Conservation (phyloP, 2,113 vertebrate species). For the Scalopus aquaticus region DNA sequence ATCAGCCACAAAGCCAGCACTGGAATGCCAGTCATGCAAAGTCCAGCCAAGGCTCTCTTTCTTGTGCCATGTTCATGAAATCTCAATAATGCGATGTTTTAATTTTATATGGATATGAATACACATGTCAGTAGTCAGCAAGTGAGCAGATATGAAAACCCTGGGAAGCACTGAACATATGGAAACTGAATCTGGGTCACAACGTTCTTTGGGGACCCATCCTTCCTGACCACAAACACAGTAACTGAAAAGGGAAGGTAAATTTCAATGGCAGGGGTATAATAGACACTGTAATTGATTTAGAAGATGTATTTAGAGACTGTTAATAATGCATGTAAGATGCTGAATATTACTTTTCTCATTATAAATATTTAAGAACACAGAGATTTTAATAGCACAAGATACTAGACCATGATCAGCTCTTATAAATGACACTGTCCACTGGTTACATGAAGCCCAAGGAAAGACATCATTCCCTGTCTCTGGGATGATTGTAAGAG, state of each 20-base stretch:
- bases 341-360: constrained; percentile 70
- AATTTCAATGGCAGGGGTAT: constrained; percentile 45
- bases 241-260: constrained; percentile 58
- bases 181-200: constrained; percentile 65
- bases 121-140: neutral
- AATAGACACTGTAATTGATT: constrained; percentile 62
- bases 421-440: neutral
- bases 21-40: neutral
- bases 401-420: constrained; percentile 24
- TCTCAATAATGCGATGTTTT: neutral
- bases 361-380: constrained; percentile 78
- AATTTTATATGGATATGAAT: constrained; percentile 1
- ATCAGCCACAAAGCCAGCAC: neutral
- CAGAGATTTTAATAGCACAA: constrained; percentile 67
- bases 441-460: neutral
- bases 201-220: constrained; percentile 17
- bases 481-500: neutral
- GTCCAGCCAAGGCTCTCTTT: neutral
- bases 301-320: constrained; percentile 72
- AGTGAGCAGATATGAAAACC: constrained; percentile 24
- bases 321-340: constrained; percentile 76
- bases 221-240: constrained; percentile 16
- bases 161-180: constrained; percentile 28
- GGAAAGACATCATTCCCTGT: neutral
- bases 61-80: constrained; percentile 38